These are phyloP conservation scores for Pseudomyrmex gracilis DNA, from an alignment of 1,140 invertebrate species.

Conservation along the genomic window DNA sequence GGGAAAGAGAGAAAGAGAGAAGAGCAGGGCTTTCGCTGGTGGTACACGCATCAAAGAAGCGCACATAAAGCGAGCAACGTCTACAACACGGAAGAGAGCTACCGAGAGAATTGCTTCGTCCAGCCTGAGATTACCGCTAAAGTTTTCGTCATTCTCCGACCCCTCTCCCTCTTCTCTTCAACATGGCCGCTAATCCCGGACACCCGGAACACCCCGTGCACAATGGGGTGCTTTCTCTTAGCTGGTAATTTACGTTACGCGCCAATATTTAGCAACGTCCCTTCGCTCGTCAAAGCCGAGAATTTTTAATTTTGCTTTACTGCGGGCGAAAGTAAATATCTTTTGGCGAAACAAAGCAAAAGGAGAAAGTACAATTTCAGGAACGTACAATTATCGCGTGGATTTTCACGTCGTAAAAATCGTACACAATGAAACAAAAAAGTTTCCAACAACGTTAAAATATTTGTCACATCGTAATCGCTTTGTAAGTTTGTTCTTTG, in stretches of 20 bases:
- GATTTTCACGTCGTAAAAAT: too few species aligned
- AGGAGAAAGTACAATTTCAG: too few species aligned
- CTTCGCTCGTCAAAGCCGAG: not conserved
- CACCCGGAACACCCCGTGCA: conserved; percentile 18
- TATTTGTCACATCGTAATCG: conserved; percentile 23
- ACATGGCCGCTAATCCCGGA: conserved; percentile 58
- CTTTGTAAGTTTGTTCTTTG: not conserved
- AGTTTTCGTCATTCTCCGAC: conserved; percentile 77
- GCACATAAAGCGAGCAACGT: conserved; percentile 80
- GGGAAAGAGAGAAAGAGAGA: conserved; percentile 5
- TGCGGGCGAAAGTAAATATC: not conserved
- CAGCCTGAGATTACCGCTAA: conserved; percentile 77
- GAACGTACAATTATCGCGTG: too few species aligned
- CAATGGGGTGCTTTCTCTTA: conserved; percentile 49
- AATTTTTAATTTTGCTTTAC: conserved; percentile 21
- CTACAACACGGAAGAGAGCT: conserved; percentile 54
- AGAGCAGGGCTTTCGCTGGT: conserved; percentile 54
- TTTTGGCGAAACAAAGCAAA: too few species aligned
- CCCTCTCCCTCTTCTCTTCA: conserved; percentile 39
- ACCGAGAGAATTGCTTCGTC: conserved; percentile 75
- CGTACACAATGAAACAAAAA: too few species aligned
- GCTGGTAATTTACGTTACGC: conserved; percentile 50
- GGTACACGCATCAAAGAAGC: conserved; percentile 76
- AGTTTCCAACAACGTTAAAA: not conserved
- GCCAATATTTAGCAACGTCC: conserved; percentile 53